Evolutionary conservation across 2,888 invertebrate species (phyloP).

Genomic region (Philonicus albiceps): DNA sequence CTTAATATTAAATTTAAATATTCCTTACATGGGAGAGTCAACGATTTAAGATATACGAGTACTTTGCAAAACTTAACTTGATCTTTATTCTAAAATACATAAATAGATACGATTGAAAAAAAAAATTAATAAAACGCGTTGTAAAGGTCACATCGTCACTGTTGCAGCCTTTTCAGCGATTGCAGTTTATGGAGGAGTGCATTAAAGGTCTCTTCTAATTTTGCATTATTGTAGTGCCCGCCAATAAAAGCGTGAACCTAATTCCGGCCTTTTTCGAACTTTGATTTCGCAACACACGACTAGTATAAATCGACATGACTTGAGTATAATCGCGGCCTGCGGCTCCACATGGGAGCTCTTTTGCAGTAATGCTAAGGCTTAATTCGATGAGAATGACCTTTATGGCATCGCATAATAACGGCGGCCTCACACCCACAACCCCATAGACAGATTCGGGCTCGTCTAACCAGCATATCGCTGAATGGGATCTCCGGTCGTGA

Average conservation of each 20-base stretch:
- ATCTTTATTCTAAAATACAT: neutral
- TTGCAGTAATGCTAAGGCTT: neutral
- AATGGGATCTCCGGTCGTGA: conserved; percentile 1
- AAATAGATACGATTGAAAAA: too few species aligned
- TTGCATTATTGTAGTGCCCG: neutral
- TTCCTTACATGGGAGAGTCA: neutral
- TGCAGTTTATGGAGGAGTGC: neutral
- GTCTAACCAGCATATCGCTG: neutral
- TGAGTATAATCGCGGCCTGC: neutral
- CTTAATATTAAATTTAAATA: neutral
- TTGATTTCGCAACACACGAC: neutral
- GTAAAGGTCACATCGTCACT: neutral
- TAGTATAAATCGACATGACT: neutral
- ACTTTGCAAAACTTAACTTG: neutral
- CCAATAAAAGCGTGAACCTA: neutral
- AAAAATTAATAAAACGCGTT: neutral
- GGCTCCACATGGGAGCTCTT: neutral
- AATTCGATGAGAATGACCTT: neutral
- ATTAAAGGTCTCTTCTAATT: neutral
- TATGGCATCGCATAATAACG: neutral
- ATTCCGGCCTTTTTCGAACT: neutral
- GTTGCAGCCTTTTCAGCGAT: neutral
- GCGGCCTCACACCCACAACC: neutral
- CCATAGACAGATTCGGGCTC: neutral
- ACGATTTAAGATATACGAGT: neutral